Evolutionary conservation across 2,113 vertebrate species (phyloP).

Genomic region (Lucifuga dentata): DNA sequence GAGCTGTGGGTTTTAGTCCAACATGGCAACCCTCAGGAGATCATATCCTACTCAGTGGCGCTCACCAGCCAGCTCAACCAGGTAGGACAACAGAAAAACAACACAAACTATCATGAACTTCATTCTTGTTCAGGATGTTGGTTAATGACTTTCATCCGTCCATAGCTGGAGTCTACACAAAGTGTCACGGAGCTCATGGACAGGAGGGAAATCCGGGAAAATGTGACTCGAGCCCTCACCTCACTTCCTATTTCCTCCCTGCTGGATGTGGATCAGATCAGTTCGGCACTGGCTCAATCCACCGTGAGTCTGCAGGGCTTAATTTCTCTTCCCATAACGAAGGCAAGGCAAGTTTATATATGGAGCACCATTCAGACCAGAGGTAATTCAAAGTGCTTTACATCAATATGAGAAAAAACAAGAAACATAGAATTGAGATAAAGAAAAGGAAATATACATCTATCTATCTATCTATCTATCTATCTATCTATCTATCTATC

Average conservation of each 20-base stretch:
- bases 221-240: constrained; percentile 73
- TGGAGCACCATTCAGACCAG: too few species aligned
- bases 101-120: too few species aligned
- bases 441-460: too few species aligned
- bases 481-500: too few species aligned
- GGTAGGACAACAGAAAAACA: too few species aligned
- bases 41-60: constrained; percentile 79
- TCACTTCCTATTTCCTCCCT: constrained; percentile 78
- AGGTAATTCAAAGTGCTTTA: too few species aligned
- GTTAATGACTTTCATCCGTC: constrained; percentile 6
- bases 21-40: constrained; percentile 81
- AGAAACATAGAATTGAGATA: too few species aligned
- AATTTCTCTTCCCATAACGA: neutral
- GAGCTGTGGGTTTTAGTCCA: constrained; percentile 75
- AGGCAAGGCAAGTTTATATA: too few species aligned
- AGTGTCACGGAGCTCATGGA: constrained; percentile 57
- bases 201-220: constrained; percentile 72
- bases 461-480: too few species aligned
- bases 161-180: constrained; percentile 59
- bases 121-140: neutral
- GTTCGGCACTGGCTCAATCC: constrained; percentile 78
- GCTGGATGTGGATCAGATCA: constrained; percentile 80
- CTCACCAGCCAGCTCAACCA: constrained; percentile 83
- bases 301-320: constrained; percentile 63
- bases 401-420: too few species aligned